Evolutionary conservation across 2,888 invertebrate species (phyloP).

Genomic region (Dromius quadrimaculatus): DNA sequence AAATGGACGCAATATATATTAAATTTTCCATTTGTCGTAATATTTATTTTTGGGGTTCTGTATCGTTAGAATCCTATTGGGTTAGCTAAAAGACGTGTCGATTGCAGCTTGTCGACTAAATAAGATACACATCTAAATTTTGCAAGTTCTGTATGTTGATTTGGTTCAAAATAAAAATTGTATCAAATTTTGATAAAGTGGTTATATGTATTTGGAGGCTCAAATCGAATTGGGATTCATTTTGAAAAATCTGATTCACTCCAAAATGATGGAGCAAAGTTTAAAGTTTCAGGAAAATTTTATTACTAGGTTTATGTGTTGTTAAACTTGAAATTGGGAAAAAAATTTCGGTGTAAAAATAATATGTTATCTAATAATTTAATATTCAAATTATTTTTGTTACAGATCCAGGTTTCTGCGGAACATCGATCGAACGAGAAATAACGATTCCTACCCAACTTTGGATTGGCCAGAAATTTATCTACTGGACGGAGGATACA

Average conservation of each 20-base stretch:
- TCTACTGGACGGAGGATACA: slow-evolving; percentile 91
- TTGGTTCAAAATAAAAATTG: no score
- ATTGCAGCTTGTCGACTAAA: neutral
- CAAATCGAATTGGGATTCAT: no score
- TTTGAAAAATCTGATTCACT: no score
- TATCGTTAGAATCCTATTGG: no score
- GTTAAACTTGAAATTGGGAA: no score
- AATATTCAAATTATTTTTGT: slow-evolving; percentile 45
- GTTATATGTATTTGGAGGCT: neutral
- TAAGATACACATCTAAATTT: neutral
- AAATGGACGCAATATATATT: neutral
- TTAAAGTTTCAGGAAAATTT: neutral
- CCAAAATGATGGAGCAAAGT: no score
- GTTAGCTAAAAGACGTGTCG: no score
- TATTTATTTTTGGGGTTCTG: neutral
- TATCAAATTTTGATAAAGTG: no score
- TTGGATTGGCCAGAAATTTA: slow-evolving; percentile 94
- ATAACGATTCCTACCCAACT: slow-evolving; percentile 85
- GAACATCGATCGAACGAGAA: slow-evolving; percentile 83
- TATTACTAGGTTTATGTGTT: neutral
- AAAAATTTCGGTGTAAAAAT: neutral
- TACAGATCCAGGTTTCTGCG: slow-evolving; percentile 85
- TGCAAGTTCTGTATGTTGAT: no score
- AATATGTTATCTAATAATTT: neutral
- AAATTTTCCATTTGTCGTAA: neutral